These are phyloP conservation scores for Bombycilla garrulus DNA, from an alignment of 2,113 vertebrate genomes.

Conservation along the genomic window DNA sequence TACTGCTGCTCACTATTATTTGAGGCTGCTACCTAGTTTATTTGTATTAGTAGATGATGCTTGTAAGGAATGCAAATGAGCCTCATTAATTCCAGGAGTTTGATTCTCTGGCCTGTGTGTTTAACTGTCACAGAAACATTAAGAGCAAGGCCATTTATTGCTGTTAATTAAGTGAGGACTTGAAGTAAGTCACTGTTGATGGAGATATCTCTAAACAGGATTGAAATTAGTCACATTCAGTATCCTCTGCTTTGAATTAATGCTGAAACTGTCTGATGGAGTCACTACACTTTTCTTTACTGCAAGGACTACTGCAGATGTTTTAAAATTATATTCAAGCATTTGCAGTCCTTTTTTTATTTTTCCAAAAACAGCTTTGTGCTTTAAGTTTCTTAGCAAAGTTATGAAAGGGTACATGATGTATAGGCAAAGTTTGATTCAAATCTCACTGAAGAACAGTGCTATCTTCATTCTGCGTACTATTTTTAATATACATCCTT, in stretches of 20 bases:
- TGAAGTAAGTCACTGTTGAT: neutral
- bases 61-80: constrained; percentile 24
- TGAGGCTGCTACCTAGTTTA: neutral
- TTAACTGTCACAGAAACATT: neutral
- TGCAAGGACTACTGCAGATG: neutral
- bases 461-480: neutral
- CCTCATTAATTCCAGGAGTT: constrained; percentile 22
- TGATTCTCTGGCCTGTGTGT: neutral
- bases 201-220: neutral
- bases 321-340: neutral
- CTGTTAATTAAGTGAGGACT: constrained; percentile 19
- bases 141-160: neutral
- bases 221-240: neutral
- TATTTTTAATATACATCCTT: neutral
- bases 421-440: neutral
- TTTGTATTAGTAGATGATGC: neutral
- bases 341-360: neutral
- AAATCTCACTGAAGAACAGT: neutral
- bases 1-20: neutral
- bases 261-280: neutral
- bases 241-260: neutral
- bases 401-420: neutral
- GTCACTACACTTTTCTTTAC: neutral
- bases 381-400: neutral
- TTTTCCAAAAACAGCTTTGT: neutral